Base-by-base conservation (phyloP, 2,888 invertebrate species). In the Parascotia fuliginaria region DNA sequence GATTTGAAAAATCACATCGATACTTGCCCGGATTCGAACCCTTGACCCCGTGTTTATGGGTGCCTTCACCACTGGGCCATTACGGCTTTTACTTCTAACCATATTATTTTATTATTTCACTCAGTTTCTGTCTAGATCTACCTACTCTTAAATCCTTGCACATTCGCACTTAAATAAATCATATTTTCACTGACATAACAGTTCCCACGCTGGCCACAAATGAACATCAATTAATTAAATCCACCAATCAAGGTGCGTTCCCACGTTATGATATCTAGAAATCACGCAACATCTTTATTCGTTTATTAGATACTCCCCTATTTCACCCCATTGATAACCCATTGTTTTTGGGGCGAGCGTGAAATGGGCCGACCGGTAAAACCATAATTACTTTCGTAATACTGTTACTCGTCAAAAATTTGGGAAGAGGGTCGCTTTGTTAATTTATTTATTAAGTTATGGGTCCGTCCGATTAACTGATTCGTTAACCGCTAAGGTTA, bases 231-330 rank as follows among this genome's bases (percentile, higher is more conserved):
- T 89, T 92, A 91, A 92, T 91, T 87, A 89, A 85, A 74, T 70
- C 69, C 70, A 79, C 79, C 85, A 89, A 90, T 88, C 87, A 90
- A 91, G 87, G 89, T 85, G 82, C 69, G 80, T 90, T 90, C 89
- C 89, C 88, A 87, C 87, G 77, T 77, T 75, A 77, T 87, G 87
- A 90, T 91, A 89, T 85, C 89, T 84, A 77, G 65, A 85, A 90
- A 92, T 92, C 92, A 92, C 90, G 92, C 92, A 91, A 92, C 90
- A 91, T 92, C 92, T 92, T 91, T 83, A 91, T 88, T 81, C 81
- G 71, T 79, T 84, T 83, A 85, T 86, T 85, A 79, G 83, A 86
- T 85, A 79, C 65, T 70, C 74, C 80, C 80, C 77, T 69, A 67
- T 71, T 46, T 44, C 58, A 65, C 75, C 79, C 74, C 75, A 67